Percentiles rank a stretch among this genome's conserved stretches.
These are phyloP conservation scores for Drosophila anceps DNA, from an alignment of 2,888 invertebrate genomes.

Conservation along the genomic window DNA sequence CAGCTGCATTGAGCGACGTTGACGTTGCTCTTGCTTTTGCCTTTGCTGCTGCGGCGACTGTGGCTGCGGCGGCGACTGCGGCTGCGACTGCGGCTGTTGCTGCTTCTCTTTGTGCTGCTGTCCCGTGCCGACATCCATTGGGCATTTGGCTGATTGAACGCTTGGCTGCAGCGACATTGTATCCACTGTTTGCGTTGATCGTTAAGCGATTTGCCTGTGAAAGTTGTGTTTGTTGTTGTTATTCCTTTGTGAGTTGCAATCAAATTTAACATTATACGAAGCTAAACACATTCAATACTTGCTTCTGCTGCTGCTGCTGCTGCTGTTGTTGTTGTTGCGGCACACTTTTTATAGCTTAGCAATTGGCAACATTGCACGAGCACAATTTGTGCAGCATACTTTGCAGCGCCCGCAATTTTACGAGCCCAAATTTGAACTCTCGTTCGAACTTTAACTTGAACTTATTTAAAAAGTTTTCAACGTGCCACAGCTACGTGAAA, in stretches of 20 bases:
- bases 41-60: conserved; percentile 14
- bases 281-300: conserved; percentile 10
- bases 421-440: conserved; percentile 31
- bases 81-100: conserved; percentile 15
- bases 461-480: conserved; percentile 69
- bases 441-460: conserved; percentile 44
- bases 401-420: conserved; percentile 48
- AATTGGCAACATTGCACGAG: conserved; percentile 49
- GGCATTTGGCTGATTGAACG: conserved; percentile 45
- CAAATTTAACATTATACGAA: conserved; percentile 17
- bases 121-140: conserved; percentile 22
- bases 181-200: conserved; percentile 19
- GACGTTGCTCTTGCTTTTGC: conserved; percentile 22
- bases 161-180: conserved; percentile 48
- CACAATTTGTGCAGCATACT: conserved; percentile 48
- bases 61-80: conserved; percentile 9
- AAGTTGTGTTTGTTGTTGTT: conserved; percentile 30
- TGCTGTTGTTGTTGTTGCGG: neutral
- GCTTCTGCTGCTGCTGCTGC: neutral
- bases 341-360: conserved; percentile 24
- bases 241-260: conserved; percentile 11
- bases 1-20: conserved; percentile 41
- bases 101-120: conserved; percentile 33
- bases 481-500: conserved; percentile 61
- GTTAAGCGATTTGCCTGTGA: conserved; percentile 30